Percentiles rank a stretch among this genome's conserved stretches.
Evolutionary conservation across 2,113 vertebrate species (phyloP).

Genomic region (Burhinus oedicnemus): DNA sequence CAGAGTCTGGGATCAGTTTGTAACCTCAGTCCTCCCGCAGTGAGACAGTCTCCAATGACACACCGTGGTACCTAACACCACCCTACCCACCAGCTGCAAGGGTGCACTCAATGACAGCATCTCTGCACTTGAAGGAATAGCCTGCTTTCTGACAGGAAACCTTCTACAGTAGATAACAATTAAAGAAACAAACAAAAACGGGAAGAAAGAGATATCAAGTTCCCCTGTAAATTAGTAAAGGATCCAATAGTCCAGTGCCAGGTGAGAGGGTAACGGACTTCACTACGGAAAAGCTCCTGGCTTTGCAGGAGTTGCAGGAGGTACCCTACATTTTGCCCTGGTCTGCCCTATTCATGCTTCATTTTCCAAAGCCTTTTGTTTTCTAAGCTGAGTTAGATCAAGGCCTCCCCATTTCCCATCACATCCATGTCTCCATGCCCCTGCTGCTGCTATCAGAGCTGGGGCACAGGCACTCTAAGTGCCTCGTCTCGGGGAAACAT

Average conservation of each 20-base stretch:
- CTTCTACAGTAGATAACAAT: background rate
- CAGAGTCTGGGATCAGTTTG: fast-evolving
- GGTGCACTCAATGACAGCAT: background rate
- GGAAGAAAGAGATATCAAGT: background rate
- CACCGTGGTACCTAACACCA: background rate
- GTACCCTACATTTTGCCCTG: background rate
- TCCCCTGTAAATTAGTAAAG: background rate
- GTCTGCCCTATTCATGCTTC: background rate
- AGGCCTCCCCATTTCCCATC: background rate
- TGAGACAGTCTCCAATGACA: background rate
- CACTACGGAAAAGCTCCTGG: background rate
- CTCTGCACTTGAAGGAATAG: background rate
- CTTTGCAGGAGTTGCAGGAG: background rate
- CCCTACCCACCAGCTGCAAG: fast-evolving
- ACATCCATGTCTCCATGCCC: background rate
- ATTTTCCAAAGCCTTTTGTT: constrained; percentile 12
- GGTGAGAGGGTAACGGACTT: background rate
- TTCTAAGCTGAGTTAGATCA: background rate
- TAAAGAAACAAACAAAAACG: too few relatives aligned
- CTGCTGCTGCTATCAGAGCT: constrained; percentile 43
- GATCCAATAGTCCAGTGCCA: background rate
- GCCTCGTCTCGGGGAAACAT: constrained; percentile 54
- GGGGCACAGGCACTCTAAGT: background rate
- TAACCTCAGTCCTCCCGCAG: fast-evolving
- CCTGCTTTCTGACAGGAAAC: background rate